A percentile compares a stretch with the other conserved stretches of the same genome.
These are phyloP conservation scores for Hippopotamus amphibius DNA, from an alignment of 2,113 vertebrate species.

Conservation along the genomic window DNA sequence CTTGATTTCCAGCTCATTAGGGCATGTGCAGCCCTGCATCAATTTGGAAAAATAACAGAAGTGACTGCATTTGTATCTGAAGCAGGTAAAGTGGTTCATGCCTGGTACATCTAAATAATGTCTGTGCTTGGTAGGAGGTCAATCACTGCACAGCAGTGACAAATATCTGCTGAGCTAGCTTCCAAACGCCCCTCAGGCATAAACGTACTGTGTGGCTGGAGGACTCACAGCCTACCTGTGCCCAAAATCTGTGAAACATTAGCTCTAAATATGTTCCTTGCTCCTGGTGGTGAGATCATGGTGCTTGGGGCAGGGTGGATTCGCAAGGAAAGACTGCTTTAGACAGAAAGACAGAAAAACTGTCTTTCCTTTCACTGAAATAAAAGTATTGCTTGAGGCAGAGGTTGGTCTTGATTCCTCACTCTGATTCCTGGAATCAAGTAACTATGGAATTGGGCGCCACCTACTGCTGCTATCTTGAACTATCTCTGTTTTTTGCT, in stretches of 20 bases:
- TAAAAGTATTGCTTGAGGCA: not conserved
- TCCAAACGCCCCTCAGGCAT: accelerated
- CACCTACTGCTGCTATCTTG: not conserved
- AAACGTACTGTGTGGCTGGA: not conserved
- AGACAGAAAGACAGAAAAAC: too few relatives aligned
- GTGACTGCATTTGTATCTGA: not conserved
- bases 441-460: not conserved
- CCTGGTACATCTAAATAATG: not conserved
- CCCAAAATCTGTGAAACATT: not conserved
- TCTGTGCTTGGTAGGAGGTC: not conserved
- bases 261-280: accelerated
- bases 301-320: too few relatives aligned
- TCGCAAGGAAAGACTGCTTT: not conserved
- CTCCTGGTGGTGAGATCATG: not conserved
- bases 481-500: not conserved
- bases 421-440: accelerated
- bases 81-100: accelerated
- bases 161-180: not conserved
- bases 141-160: too few relatives aligned
- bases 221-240: not conserved
- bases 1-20: not conserved
- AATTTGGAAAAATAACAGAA: not conserved
- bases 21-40: not conserved
- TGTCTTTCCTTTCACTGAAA: not conserved
- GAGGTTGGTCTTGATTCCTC: not conserved